Base-by-base conservation (phyloP, 2,888 invertebrate genomes). In the Danaus chrysippus region DNA sequence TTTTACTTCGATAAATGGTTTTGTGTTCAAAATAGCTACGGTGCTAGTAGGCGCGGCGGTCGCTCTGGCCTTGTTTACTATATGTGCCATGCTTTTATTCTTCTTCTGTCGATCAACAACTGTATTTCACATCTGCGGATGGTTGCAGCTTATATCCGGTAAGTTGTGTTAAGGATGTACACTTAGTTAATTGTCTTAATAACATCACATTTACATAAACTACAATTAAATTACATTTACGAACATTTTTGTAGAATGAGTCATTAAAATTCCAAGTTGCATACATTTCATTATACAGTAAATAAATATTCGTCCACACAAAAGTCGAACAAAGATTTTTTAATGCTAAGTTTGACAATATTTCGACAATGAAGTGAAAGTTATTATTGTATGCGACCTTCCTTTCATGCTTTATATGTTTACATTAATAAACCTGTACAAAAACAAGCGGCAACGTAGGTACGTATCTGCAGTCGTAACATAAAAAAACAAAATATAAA, bases 61-160 rank as follows among this genome's bases (percentile, higher is more conserved):
- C 52, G 92, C 95, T 59, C 92, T 98, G 74, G 96, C 98, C 68
- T 91, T 98, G 72, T 89, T 98, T 74, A 96, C 97, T 59, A 96
- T 98, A 75, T 94, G 95, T 85, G 95, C 95, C 70, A 95, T 99
- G 93, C 91, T 98, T 70, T 93, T 98, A 75, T 98, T 98, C 92
- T 95, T 98, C 89, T 97, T 98, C 87, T 95, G 98, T 84, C 96
- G 96, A 80, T 96, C 98, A 12, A 96, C 96, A 55, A 95, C 95
- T 58, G 98, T 98, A 58, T 98, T 97, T 86, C 95, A 96, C 79
- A 93, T 98, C 66, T 98, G 98, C 79, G 98, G 97, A 55, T 98
- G 97, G 97, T 93, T 99, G 91, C 99, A 99, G 86, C 92, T 98
- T n/a, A 91, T 98, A 71, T 97, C 98, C 79, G 98, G 99, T 99